Percentiles rank a stretch among this genome's conserved stretches.
phyloP scores from a whole-genome alignment of 2,888 invertebrate species.

The Sericinus montela region DNA sequence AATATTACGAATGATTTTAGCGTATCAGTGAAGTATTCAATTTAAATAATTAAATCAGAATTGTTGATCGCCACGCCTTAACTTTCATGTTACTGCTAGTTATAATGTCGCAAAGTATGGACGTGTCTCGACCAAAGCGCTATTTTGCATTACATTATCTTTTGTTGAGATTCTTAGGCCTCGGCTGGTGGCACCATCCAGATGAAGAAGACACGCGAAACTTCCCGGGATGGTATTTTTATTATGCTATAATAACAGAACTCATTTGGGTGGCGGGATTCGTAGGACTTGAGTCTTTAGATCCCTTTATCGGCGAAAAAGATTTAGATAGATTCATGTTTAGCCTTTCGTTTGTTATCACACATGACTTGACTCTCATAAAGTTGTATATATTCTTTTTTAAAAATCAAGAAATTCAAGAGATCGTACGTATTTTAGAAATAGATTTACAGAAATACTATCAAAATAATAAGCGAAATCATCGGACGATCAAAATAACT shows the following conservation, averaged over 20 bases:
- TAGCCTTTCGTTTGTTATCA: constrained; percentile 68
- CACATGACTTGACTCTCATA: constrained; percentile 64
- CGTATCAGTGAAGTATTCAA: constrained; percentile 5
- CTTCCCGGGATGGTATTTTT: constrained; percentile 59
- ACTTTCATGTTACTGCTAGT: background rate
- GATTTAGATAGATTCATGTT: constrained; percentile 71
- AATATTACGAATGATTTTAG: constrained; percentile 1
- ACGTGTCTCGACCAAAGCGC: constrained; percentile 37
- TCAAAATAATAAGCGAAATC: constrained; percentile 52
- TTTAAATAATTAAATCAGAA: constrained; percentile 10
- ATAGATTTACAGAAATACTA: constrained; percentile 55
- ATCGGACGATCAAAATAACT: constrained; percentile 46
- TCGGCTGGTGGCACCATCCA: constrained; percentile 74
- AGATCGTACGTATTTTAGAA: constrained; percentile 56
- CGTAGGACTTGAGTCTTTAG: constrained; percentile 68
- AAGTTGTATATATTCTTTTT: constrained; percentile 68
- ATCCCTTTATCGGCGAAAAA: constrained; percentile 67
- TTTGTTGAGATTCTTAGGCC: constrained; percentile 56
- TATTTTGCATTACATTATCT: constrained; percentile 58
- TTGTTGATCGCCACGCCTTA: background rate
- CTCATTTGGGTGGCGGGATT: constrained; percentile 65
- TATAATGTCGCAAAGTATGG: constrained; percentile 2
- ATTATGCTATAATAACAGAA: constrained; percentile 59
- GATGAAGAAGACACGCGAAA: constrained; percentile 55
- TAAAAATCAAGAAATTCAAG: constrained; percentile 59